phyloP scores from a whole-genome alignment of 2,888 invertebrate species.

The Ormyrus nitidulus region DNA sequence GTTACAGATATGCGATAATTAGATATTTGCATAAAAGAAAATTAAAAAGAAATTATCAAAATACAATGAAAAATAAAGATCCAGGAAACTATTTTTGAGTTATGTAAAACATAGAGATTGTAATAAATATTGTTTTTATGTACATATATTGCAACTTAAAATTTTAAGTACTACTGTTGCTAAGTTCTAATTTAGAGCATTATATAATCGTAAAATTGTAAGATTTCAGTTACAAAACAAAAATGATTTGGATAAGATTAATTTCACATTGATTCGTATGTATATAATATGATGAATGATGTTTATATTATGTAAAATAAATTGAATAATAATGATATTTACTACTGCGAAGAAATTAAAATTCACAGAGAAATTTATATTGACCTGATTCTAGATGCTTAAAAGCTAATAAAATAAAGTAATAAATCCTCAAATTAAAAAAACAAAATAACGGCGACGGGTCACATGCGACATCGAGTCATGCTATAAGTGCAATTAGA shows the following conservation, averaged over 20 bases:
- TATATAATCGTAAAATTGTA: background rate
- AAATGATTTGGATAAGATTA: background rate
- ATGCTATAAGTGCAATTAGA: constrained; percentile 57
- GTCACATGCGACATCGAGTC: constrained; percentile 54
- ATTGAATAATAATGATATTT: constrained; percentile 30
- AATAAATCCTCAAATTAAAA: constrained; percentile 32
- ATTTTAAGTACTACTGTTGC: too few species aligned
- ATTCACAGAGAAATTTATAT: constrained; percentile 31
- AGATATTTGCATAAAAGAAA: background rate
- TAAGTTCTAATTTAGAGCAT: constrained; percentile 19
- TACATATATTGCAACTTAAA: too few species aligned
- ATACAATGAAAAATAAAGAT: too few species aligned
- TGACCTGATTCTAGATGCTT: constrained; percentile 42
- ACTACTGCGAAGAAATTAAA: constrained; percentile 27
- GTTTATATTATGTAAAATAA: constrained; percentile 20
- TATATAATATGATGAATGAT: background rate
- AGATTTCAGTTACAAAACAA: constrained; percentile 2
- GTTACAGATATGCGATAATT: constrained; percentile 17
- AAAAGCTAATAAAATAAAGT: constrained; percentile 34
- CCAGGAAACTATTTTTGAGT: too few species aligned
- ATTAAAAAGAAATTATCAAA: too few species aligned
- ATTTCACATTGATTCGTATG: background rate
- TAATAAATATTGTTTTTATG: too few species aligned
- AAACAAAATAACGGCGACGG: constrained; percentile 41
- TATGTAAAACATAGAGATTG: too few species aligned